Percentiles rank a stretch among this genome's conserved stretches.
These are phyloP conservation scores for Sphenodon punctatus DNA, from an alignment of 2,797 vertebrate species.

Conservation along the genomic window DNA sequence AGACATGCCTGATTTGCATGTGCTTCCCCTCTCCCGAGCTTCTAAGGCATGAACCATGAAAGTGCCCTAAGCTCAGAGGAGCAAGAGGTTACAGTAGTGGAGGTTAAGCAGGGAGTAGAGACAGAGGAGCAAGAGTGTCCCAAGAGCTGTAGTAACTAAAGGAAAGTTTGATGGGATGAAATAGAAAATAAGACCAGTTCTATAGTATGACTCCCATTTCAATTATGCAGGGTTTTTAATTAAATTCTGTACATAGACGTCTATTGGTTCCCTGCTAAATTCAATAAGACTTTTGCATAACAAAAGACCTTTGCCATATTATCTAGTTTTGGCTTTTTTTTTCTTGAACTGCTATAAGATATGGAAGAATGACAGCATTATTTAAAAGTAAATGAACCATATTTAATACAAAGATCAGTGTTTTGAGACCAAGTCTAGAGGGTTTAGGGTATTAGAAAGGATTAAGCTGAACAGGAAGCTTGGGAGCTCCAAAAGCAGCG, in stretches of 20 bases:
- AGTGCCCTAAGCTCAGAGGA: too few relatives aligned
- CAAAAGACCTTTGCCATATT: background rate
- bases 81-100: too few relatives aligned
- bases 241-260: background rate
- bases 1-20: too few relatives aligned
- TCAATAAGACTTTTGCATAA: background rate
- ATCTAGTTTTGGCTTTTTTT: background rate
- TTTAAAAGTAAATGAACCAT: background rate
- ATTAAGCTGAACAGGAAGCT: background rate
- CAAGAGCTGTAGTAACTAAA: background rate
- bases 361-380: background rate
- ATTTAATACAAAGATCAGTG: background rate
- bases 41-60: too few relatives aligned
- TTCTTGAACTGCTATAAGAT: background rate
- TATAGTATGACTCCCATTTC: too few relatives aligned
- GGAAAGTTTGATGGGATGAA: background rate
- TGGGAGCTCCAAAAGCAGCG: background rate
- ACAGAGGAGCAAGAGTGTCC: background rate
- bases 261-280: background rate
- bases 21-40: too few relatives aligned
- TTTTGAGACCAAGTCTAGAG: background rate
- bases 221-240: background rate
- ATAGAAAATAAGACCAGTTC: background rate
- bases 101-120: too few relatives aligned
- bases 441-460: background rate